Evolutionary conservation across 2,113 vertebrate genomes (phyloP), one percentile per base, ranked within the genome.

Genomic region (Pipa parva): DNA sequence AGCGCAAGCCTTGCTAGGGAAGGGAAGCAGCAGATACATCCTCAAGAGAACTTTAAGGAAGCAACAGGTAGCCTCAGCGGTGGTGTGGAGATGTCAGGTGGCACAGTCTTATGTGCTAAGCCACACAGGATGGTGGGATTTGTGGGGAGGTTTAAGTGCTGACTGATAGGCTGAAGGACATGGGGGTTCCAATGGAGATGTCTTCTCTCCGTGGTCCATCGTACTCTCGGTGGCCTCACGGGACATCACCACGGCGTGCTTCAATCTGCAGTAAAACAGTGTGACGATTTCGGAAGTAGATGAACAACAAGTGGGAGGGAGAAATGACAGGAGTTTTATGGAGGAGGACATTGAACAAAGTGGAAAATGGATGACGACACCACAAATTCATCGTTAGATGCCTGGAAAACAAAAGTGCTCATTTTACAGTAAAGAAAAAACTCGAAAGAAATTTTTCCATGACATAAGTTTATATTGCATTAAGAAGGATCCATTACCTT

Each of bases 341-440:
- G 26, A 63, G 71, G 48, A 74, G 64, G 71, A 68, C 46, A 78
- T 21, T 54, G 49, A 54, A 18, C 70, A 71, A 71, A 76, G 77
- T 78, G 74, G 77, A 71, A 82, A 74, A 79, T 70, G 86, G 84
- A 82, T 87, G 91, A 89, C 84, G 92, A 92, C 78, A 94, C 92
- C 83, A 92, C 80, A 91, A 90, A 88, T 86, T 85, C 83, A 93
- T 91, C 93, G 74, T 97, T 98, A 98, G 89, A 98, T 88, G 94
- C 95, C 95, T 97, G 94, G 84, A 98, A 98, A 87, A 95, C 92
- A 97, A 93, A 90, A 89, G 81, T 87, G 29, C 13, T 29, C 18
- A 13, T 33, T 42, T 46, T 51, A 42, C 51, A 42, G 24, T 39
- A 51, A 60, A 2, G 10, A 24, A 37, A 26, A 7, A 1, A 3